Percentiles rank a stretch among this genome's conserved stretches.
These are phyloP conservation scores for Drosophila mimica DNA, from an alignment of 2,888 invertebrate species.

Conservation along the genomic window DNA sequence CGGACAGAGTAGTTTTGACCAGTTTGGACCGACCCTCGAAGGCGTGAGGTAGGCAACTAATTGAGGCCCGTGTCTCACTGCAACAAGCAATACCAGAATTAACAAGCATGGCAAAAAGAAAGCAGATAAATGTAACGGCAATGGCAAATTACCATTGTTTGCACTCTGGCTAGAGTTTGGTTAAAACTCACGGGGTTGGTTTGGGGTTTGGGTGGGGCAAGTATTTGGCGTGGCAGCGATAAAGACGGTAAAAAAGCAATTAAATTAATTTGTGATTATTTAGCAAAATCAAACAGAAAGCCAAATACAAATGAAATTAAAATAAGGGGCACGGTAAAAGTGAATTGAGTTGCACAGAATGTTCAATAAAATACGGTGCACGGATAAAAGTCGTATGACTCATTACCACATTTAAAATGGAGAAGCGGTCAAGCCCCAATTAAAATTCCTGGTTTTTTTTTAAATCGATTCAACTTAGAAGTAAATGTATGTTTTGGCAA, in stretches of 20 bases:
- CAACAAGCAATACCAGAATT: constrained; percentile 21
- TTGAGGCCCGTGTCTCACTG: constrained; percentile 51
- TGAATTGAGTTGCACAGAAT: constrained; percentile 14
- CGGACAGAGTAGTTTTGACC: neutral
- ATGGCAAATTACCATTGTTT: constrained; percentile 68
- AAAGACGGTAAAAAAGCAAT: constrained; percentile 14
- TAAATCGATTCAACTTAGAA: neutral
- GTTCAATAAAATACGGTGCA: neutral
- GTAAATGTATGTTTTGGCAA: too few relatives aligned
- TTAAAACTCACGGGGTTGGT: neutral
- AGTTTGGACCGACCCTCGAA: constrained; percentile 4
- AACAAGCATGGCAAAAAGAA: constrained; percentile 29
- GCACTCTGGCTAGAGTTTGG: constrained; percentile 32
- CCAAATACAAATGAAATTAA: constrained; percentile 35
- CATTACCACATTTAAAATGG: neutral
- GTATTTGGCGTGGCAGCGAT: neutral
- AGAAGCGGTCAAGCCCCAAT: neutral
- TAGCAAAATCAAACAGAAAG: constrained; percentile 48
- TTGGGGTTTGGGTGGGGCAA: constrained; percentile 5
- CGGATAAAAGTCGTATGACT: neutral
- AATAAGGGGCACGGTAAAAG: constrained; percentile 15
- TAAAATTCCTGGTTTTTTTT: too few relatives aligned
- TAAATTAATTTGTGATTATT: constrained; percentile 58
- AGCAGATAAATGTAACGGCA: constrained; percentile 57
- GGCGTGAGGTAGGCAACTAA: constrained; percentile 53